Conservation (phyloP, 2,113 vertebrate species). For the Gnathonemus echidnorhynchus region DNA sequence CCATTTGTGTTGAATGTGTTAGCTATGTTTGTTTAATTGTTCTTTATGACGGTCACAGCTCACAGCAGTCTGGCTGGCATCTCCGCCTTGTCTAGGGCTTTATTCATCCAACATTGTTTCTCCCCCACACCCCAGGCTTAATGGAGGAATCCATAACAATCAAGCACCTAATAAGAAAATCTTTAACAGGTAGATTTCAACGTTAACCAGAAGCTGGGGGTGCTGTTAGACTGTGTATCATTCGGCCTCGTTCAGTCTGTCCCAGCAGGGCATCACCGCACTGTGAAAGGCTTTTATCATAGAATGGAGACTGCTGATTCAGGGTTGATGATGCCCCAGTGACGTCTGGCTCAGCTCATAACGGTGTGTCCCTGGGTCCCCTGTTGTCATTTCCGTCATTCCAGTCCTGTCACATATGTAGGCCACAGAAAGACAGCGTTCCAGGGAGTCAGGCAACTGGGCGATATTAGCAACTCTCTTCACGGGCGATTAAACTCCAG, state of each 20-base stretch:
- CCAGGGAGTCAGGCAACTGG: not conserved
- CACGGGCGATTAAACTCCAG: not conserved
- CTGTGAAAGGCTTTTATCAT: not conserved
- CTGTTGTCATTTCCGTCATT: not conserved
- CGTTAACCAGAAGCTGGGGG: not conserved
- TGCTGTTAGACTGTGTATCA: not conserved
- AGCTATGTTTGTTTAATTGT: not conserved
- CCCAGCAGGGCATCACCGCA: not conserved
- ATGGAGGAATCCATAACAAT: constrained; percentile 9
- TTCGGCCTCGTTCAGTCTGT: not conserved
- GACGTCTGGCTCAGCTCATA: not conserved
- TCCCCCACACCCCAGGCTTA: not conserved
- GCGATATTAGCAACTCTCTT: not conserved
- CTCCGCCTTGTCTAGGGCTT: not conserved
- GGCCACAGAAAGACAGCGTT: not conserved
- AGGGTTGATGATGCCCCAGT: not conserved
- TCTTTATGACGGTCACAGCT: not conserved
- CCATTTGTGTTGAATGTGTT: not conserved
- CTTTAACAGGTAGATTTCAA: not conserved
- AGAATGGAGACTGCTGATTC: not conserved
- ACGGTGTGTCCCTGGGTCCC: not conserved
- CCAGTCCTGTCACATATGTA: not conserved
- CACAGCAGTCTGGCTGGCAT: not conserved
- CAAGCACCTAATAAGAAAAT: not conserved
- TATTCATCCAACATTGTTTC: not conserved